Conservation (phyloP, 1,140 invertebrate species). For the Drosophila pseudoobscura region DNA sequence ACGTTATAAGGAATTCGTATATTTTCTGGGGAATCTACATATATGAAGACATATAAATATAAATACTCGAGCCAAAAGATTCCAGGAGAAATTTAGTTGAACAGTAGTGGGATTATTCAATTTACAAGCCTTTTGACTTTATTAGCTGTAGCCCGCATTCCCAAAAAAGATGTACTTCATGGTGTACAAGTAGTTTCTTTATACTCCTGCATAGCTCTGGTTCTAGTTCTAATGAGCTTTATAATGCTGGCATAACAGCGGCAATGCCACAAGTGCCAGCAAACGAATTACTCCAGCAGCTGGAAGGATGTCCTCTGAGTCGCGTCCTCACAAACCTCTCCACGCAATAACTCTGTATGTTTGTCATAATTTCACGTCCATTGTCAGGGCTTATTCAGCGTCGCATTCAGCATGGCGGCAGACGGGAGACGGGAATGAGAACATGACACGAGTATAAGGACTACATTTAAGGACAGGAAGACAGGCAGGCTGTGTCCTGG, state of each 20-base stretch:
- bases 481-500: slow-evolving; percentile 51
- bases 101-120: too few species aligned
- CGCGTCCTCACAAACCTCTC: not conserved
- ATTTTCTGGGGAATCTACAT: too few species aligned
- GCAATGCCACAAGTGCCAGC: slow-evolving; percentile 50
- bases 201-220: not conserved
- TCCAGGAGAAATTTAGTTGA: too few species aligned
- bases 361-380: slow-evolving; percentile 81
- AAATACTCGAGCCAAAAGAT: too few species aligned
- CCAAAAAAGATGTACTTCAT: too few species aligned
- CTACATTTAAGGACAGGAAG: slow-evolving; percentile 22
- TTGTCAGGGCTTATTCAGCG: slow-evolving; percentile 75
- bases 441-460: slow-evolving; percentile 15
- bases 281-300: slow-evolving; percentile 44
- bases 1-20: too few species aligned
- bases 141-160: too few species aligned
- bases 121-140: too few species aligned
- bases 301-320: slow-evolving; percentile 22
- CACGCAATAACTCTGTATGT: slow-evolving; percentile 14
- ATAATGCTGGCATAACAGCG: slow-evolving; percentile 36
- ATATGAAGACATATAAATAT: too few species aligned
- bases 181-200: too few species aligned
- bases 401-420: slow-evolving; percentile 59
- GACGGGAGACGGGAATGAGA: slow-evolving; percentile 7
- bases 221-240: slow-evolving; percentile 44